These are phyloP conservation scores for Napeogenes sylphis DNA, from an alignment of 2,888 invertebrate species.

Conservation along the genomic window DNA sequence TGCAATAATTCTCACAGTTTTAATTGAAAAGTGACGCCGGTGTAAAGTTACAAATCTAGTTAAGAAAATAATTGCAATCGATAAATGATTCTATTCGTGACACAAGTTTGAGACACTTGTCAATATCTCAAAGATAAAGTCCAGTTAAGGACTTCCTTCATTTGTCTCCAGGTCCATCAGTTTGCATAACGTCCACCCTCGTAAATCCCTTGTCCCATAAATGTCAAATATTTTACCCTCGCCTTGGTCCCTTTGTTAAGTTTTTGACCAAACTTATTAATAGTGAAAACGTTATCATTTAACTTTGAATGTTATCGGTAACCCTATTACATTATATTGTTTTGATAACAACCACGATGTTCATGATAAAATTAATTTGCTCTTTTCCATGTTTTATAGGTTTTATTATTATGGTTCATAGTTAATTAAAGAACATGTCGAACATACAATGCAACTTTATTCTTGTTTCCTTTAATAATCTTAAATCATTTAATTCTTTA, in stretches of 20 bases:
- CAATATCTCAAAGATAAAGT: slow-evolving; percentile 4
- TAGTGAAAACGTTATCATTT: background rate
- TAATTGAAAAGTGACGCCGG: background rate
- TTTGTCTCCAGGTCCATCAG: background rate
- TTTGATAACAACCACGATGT: too few relatives aligned
- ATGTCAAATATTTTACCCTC: slow-evolving; percentile 3
- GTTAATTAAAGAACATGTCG: too few relatives aligned
- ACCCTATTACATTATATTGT: too few relatives aligned
- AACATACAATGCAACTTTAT: too few relatives aligned
- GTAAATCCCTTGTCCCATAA: slow-evolving; percentile 6
- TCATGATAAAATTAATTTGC: too few relatives aligned
- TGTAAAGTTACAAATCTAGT: too few relatives aligned
- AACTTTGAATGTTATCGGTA: background rate
- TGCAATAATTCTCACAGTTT: background rate
- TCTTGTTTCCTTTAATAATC: too few relatives aligned
- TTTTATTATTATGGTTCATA: too few relatives aligned
- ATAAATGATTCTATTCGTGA: background rate
- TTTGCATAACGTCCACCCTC: slow-evolving; percentile 4
- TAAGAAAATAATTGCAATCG: too few relatives aligned
- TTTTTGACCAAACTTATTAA: background rate
- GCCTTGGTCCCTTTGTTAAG: background rate
- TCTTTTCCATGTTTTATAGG: too few relatives aligned
- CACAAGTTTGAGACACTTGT: background rate
- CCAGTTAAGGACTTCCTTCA: slow-evolving; percentile 2
- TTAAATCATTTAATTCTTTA: too few relatives aligned